Conservation (phyloP, 2,113 vertebrate species). For the Guaruba guarouba region DNA sequence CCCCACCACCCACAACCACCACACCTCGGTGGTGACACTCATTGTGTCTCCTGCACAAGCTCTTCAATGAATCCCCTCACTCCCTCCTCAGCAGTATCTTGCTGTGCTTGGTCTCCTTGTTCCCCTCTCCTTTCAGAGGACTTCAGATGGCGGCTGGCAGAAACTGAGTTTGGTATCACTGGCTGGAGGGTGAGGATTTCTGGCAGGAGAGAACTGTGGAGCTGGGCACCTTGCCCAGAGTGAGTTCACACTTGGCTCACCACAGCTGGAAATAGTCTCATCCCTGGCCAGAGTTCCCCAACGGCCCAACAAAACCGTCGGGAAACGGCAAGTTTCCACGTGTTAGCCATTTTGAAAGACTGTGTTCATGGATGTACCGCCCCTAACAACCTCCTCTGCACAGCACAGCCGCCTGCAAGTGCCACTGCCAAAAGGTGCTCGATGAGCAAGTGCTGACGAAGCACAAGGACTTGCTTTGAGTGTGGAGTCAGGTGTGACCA, state of each 20-base stretch:
- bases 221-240: conserved; percentile 39
- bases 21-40: background rate
- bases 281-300: conserved; percentile 36
- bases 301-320: background rate
- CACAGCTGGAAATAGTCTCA: conserved; percentile 53
- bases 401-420: accelerated
- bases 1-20: background rate
- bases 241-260: conserved; percentile 62
- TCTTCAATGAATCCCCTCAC: background rate
- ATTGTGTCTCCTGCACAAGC: accelerated
- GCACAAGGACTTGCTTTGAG: background rate
- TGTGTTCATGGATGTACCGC: background rate
- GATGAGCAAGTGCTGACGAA: background rate
- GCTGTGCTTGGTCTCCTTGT: background rate
- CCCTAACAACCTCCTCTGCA: background rate
- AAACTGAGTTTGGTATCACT: background rate
- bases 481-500: background rate
- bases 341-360: background rate
- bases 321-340: conserved; percentile 42
- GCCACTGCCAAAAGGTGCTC: background rate
- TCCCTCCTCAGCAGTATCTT: background rate
- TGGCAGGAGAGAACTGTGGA: conserved; percentile 18
- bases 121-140: background rate
- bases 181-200: conserved; percentile 11
- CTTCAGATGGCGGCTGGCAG: background rate